Percentiles rank a stretch among this genome's conserved stretches.
Evolutionary conservation across 2,113 vertebrate genomes (phyloP).

Genomic region (Andinoacara biseriatus): DNA sequence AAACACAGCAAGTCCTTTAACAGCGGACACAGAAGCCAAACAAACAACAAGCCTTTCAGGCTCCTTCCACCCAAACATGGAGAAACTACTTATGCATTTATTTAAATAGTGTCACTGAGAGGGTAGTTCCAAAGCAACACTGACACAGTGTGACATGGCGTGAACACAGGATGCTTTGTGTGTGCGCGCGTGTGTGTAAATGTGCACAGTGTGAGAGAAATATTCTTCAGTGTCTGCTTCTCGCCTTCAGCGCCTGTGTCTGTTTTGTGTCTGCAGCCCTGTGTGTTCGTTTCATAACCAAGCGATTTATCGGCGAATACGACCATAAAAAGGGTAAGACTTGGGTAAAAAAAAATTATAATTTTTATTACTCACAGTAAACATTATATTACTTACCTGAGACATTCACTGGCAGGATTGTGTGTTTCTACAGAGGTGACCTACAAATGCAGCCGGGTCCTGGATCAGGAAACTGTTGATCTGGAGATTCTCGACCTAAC

Average conservation of each 20-base stretch:
- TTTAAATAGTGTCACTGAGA: slow-evolving; percentile 15
- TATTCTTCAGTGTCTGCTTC: neutral
- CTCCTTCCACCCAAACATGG: slow-evolving; percentile 9
- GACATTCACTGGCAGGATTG: neutral
- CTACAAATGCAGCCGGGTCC: slow-evolving; percentile 74
- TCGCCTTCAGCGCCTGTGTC: slow-evolving; percentile 20
- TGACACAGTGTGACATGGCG: neutral
- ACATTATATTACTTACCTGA: too few species aligned
- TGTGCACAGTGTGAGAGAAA: neutral
- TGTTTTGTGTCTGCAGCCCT: slow-evolving; percentile 76
- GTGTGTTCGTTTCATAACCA: slow-evolving; percentile 82
- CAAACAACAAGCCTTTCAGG: slow-evolving; percentile 14
- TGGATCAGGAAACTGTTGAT: slow-evolving; percentile 78
- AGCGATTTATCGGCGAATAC: slow-evolving; percentile 81
- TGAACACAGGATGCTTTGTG: neutral
- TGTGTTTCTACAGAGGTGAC: slow-evolving; percentile 71
- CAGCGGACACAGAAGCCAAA: slow-evolving; percentile 14
- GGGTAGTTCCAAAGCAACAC: neutral
- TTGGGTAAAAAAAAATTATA: neutral
- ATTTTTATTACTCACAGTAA: neutral
- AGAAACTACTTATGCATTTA: neutral
- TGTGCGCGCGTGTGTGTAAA: neutral
- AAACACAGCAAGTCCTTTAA: slow-evolving; percentile 4
- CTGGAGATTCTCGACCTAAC: slow-evolving; percentile 79
- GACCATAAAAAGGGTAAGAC: slow-evolving; percentile 79